A percentile compares a stretch with the other conserved stretches of the same genome.
Conservation (phyloP, 2,797 vertebrate genomes). For the Sebastes kiyomatsui region DNA sequence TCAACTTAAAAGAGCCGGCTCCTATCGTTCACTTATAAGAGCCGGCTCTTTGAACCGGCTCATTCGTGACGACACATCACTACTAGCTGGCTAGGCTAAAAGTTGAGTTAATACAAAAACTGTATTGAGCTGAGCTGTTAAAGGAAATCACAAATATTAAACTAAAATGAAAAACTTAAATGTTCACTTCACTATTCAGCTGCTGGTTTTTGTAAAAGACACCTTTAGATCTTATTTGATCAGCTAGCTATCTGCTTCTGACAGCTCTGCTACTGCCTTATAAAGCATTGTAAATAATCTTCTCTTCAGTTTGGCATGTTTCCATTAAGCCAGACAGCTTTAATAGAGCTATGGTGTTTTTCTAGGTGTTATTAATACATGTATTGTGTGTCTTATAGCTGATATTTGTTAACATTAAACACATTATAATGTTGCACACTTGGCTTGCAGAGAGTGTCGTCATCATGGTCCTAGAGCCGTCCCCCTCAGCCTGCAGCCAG, state of each 20-base stretch:
- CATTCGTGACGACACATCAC: too few relatives aligned
- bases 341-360: rapidly evolving
- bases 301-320: neutral
- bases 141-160: too few relatives aligned
- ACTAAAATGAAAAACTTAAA: neutral
- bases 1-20: too few relatives aligned
- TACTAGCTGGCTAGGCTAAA: neutral
- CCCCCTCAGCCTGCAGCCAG: constrained; percentile 28
- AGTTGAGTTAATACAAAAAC: neutral
- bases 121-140: rapidly evolving
- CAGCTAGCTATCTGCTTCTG: neutral
- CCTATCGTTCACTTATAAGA: rapidly evolving
- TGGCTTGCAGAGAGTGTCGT: constrained; percentile 61
- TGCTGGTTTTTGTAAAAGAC: neutral
- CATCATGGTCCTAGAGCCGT: constrained; percentile 85
- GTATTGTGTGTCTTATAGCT: neutral
- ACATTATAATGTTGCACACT: constrained; percentile 52
- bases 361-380: rapidly evolving
- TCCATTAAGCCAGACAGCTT: neutral
- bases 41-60: too few relatives aligned
- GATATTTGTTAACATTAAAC: neutral
- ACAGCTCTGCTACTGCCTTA: neutral
- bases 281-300: neutral
- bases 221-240: too few relatives aligned
- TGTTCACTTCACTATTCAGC: rapidly evolving